These are phyloP conservation scores for Drosophila triauraria DNA, from an alignment of 1,140 invertebrate genomes.

Conservation along the genomic window DNA sequence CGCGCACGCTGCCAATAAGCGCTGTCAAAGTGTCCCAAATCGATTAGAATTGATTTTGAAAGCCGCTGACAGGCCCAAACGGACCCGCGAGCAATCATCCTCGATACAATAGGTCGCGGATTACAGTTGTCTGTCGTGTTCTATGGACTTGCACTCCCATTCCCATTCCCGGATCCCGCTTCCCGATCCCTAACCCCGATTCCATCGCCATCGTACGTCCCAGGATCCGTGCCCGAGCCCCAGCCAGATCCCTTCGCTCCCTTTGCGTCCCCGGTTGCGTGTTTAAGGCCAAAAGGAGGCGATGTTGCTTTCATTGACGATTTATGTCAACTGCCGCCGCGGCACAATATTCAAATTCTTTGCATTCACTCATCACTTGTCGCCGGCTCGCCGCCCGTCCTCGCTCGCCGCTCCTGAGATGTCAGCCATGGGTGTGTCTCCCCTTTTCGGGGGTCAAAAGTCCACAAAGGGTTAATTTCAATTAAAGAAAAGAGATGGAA, in stretches of 20 bases:
- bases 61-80: conserved; percentile 62
- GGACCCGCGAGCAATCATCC: conserved; percentile 51
- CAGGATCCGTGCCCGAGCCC: background rate
- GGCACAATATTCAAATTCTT: conserved; percentile 83
- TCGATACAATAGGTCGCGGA: conserved; percentile 67
- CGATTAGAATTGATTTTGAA: conserved; percentile 83
- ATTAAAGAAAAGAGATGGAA: background rate
- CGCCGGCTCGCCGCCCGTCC: conserved; percentile 52
- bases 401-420: conserved; percentile 11
- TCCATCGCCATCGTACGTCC: conserved; percentile 1
- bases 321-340: conserved; percentile 79
- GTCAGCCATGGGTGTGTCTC: conserved; percentile 12
- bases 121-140: conserved; percentile 81
- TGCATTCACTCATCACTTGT: conserved; percentile 83
- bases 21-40: conserved; percentile 81
- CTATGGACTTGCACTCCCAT: conserved; percentile 54
- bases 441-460: background rate
- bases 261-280: conserved; percentile 49
- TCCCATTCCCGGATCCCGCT: background rate
- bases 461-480: background rate
- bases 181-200: background rate
- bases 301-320: conserved; percentile 83
- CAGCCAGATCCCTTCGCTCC: conserved; percentile 4
- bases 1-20: conserved; percentile 80
- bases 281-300: conserved; percentile 78